Base-by-base conservation (phyloP, 2,888 invertebrate genomes). In the Listrodromus nycthemerus region DNA sequence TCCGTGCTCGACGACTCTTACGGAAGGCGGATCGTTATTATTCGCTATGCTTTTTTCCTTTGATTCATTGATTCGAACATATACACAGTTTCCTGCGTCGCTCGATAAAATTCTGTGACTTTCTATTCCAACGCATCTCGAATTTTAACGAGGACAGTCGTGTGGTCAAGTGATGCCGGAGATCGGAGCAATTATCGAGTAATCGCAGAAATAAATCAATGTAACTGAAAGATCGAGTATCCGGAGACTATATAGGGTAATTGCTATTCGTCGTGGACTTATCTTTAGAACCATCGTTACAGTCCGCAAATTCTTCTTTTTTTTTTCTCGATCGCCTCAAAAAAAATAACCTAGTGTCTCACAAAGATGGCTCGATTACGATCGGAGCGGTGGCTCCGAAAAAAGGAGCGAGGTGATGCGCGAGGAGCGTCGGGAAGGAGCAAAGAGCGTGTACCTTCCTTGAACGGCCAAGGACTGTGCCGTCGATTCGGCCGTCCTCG, bases 351-450 rank as follows among this genome's bases (percentile, higher is more conserved):
- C 37, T 8, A 37, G 37, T 8, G 8, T 52, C 21, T 52, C 19
- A 52, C 21, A 21, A 21, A 8, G 50, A 52, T 52, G 19, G 19
- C 19, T 13, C 21, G 21, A 52, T 19, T 50, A 50, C n/a, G n/a
- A 50, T 50, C 19, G 19, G 19, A 19, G 19, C 19, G 5, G 74
- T 69, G 63, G 63, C 21, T 52, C 48, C 63, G n/a, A 19, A 50
- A 50, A 50, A 50, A 52, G 37, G 37, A 37, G 37, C 2, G 10
- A 37, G 37, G 10, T 37, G 37, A n/a, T 37, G 6, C n/a, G 48
- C n/a, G 3, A 4, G 5, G 48, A 41, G 41, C 41, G 41, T 41
- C 2, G 13, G 41, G 13, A 41, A 41, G 2, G 16, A n/a, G 16
- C 24, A 16, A 30, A 6, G 3, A 27, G 5, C 30, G 30, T 27